Evolutionary conservation across 2,113 vertebrate genomes (phyloP).

Genomic region (Semicossyphus pulcher): DNA sequence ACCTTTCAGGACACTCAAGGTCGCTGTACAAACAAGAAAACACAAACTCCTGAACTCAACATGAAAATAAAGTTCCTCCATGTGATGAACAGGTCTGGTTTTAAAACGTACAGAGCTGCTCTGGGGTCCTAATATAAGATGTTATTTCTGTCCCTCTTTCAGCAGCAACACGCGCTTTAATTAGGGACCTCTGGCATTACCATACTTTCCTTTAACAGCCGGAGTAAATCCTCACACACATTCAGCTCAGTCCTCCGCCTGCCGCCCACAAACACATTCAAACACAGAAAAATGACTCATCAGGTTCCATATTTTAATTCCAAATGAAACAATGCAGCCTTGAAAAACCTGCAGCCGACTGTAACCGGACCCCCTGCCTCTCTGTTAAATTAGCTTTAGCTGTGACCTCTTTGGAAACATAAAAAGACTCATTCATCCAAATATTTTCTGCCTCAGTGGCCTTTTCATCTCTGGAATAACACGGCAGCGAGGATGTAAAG

Average conservation of each 20-base stretch:
- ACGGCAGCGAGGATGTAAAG: not conserved
- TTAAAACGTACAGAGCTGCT: no score
- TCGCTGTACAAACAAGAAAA: no score
- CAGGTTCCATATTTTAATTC: not conserved
- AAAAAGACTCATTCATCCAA: not conserved
- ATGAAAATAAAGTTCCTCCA: no score
- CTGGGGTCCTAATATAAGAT: no score
- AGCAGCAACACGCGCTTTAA: no score
- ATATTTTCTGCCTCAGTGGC: not conserved
- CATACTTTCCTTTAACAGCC: not conserved
- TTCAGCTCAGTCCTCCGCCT: no score
- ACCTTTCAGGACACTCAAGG: no score
- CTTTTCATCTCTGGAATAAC: constrained; percentile 7
- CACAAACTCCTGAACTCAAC: no score
- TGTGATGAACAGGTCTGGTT: no score
- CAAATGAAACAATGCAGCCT: not conserved
- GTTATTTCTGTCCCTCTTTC: no score
- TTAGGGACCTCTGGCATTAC: no score
- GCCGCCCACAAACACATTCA: constrained; percentile 7
- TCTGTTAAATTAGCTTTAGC: constrained; percentile 6
- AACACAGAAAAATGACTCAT: not conserved
- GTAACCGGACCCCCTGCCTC: not conserved
- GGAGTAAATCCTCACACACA: not conserved
- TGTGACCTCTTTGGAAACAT: not conserved
- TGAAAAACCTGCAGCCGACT: no score